Evolutionary conservation across 1,140 invertebrate genomes (phyloP).

Genomic region (Cyclargus thomasi): DNA sequence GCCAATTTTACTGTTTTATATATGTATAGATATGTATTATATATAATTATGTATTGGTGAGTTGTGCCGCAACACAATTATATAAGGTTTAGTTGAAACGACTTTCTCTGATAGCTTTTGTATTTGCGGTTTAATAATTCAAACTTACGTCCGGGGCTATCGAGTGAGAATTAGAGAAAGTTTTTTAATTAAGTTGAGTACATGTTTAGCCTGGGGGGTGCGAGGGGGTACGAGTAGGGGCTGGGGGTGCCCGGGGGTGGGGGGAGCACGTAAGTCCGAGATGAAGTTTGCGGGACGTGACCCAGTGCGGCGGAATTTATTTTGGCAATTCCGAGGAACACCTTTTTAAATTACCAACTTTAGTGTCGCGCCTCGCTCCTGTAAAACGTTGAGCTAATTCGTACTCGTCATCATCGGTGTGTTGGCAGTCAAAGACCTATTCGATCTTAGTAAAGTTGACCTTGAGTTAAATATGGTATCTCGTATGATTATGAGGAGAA

Average conservation of each 20-base stretch:
- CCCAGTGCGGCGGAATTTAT: conserved; percentile 9
- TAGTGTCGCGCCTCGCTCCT: background rate
- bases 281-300: conserved; percentile 7
- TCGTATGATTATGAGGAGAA: no score
- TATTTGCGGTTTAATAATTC: background rate
- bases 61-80: background rate
- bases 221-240: background rate
- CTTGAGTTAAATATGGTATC: no score
- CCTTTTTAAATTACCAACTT: conserved; percentile 9
- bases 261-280: background rate
- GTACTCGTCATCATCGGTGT: background rate
- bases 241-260: background rate
- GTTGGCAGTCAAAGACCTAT: background rate
- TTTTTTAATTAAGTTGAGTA: conserved; percentile 16
- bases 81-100: background rate
- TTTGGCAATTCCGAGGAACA: background rate
- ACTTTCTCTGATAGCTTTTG: background rate
- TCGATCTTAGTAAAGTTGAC: no score
- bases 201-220: conserved; percentile 3
- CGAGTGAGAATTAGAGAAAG: background rate
- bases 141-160: background rate
- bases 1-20: no score
- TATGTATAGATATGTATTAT: no score
- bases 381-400: background rate
- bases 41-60: no score